These are phyloP conservation scores for Coleophora flavipennella DNA, from an alignment of 2,888 invertebrate species.

Conservation along the genomic window DNA sequence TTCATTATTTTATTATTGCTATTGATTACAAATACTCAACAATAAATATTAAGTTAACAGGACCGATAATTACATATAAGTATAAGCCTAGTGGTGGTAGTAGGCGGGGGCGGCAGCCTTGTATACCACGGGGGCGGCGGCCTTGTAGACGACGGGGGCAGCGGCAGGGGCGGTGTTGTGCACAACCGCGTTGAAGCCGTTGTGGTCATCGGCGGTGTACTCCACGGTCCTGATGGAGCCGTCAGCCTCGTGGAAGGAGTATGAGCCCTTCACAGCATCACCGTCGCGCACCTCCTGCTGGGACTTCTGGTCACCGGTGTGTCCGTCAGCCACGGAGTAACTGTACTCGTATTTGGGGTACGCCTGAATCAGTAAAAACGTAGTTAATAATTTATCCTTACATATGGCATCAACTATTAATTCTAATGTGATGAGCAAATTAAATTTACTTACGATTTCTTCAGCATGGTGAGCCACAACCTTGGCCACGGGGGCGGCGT, in stretches of 20 bases:
- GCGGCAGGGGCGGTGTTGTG: slow-evolving; percentile 37
- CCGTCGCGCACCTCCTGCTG: slow-evolving; percentile 63
- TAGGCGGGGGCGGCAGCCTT: slow-evolving; percentile 18
- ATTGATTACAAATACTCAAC: slow-evolving; percentile 16
- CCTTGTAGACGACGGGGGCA: slow-evolving; percentile 24
- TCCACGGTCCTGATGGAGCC: slow-evolving; percentile 63
- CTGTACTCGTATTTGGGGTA: slow-evolving; percentile 47
- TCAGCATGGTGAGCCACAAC: slow-evolving; percentile 25
- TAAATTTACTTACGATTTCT: slow-evolving; percentile 32
- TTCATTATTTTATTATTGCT: neutral
- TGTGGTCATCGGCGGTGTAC: slow-evolving; percentile 62
- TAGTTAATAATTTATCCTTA: neutral
- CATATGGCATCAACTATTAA: no score
- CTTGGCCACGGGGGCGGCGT: slow-evolving; percentile 20
- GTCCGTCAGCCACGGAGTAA: slow-evolving; percentile 62
- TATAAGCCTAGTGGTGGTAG: slow-evolving; percentile 14
- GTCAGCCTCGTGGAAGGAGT: slow-evolving; percentile 63
- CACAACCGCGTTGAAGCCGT: slow-evolving; percentile 48
- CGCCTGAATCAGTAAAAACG: slow-evolving; percentile 17
- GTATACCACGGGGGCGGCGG: slow-evolving; percentile 23
- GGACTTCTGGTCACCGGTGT: slow-evolving; percentile 65
- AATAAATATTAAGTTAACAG: neutral
- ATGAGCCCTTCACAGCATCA: slow-evolving; percentile 61
- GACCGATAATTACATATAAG: no score
- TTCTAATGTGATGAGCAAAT: no score